Base-by-base conservation (phyloP, 2,113 vertebrate genomes). In the Melanotaenia duboulayi region DNA sequence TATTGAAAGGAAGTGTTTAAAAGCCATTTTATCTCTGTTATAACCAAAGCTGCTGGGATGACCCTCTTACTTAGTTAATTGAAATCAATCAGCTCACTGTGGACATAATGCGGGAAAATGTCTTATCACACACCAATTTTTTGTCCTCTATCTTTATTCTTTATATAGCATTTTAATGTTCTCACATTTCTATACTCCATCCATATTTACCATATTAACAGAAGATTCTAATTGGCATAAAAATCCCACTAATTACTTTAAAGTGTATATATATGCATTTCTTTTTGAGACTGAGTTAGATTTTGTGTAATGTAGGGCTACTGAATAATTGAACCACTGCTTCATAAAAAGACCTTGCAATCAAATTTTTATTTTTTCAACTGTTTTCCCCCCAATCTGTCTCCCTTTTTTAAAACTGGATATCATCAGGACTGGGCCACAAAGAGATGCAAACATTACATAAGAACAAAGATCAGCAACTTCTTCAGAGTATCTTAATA, bases 1-100 rank as follows among this genome's bases (percentile, higher is more conserved):
- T 79, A 86, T 81, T 84, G 79, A 84, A 81, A 28, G 59, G 16
- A 73, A 80, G 65, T 49, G 59, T 87, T 84, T 74, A 74, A 68
- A 80, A 90, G 78, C 11, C 0, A 40, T 82, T 83, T 82, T 51
- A 78, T 85, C 71, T 82, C 32, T 55, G 49, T 71, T 66, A 48
- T 60, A 81, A 51, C 61, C 11, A 63, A 24, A 48, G 44, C 65
- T 42, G 64, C 74, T 39, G 61, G 37, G 63, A 70, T 52, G 55
- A 82, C 63, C 75, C 62, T 49, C 40, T 64, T 42, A 58, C 66
- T 48, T 46, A 65, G 67, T 62, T 48, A 28, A n/a, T 40, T 50
- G 19, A 65, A 55, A 79, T 82, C 74, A 69, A 65, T 78, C 65
- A 64, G 83, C 67, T 57, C 49, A 49, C 12, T 0, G 3, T 62